Evolutionary conservation across 1,140 invertebrate genomes (phyloP).

Genomic region (Calliopsis andreniformis): DNA sequence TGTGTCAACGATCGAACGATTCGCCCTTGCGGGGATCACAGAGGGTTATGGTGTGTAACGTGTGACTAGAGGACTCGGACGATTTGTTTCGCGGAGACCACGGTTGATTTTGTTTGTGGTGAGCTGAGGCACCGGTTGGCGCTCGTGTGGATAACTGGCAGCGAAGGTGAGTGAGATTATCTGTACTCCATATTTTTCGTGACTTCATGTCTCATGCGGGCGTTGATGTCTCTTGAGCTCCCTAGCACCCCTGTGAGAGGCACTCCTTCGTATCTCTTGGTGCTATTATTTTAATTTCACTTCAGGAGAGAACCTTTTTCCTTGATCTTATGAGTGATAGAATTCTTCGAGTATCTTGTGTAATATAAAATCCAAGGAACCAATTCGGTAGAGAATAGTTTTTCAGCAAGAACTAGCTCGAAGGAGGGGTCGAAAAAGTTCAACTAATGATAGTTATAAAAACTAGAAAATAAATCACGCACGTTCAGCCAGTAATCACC

Average conservation of each 20-base stretch:
- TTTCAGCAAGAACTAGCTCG: background rate
- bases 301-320: too few species aligned
- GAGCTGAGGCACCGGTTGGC: background rate
- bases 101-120: conserved; percentile 30
- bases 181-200: background rate
- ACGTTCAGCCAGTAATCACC: conserved; percentile 48
- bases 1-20: conserved; percentile 15
- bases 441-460: conserved; percentile 46
- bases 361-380: too few species aligned
- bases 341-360: background rate
- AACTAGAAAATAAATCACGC: conserved; percentile 46
- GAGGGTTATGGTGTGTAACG: conserved; percentile 40
- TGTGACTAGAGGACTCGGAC: conserved; percentile 33
- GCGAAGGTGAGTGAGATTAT: conserved; percentile 49
- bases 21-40: background rate
- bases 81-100: background rate
- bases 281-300: too few species aligned
- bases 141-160: conserved; percentile 33
- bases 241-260: too few species aligned
- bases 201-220: background rate
- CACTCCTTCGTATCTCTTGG: too few species aligned
- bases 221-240: conserved; percentile 44
- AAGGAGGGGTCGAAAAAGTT: conserved; percentile 1
- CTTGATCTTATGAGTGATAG: too few species aligned
- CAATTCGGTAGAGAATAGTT: background rate